These are phyloP conservation scores for Pararge aegeria DNA, from an alignment of 1,140 invertebrate genomes.

Conservation along the genomic window DNA sequence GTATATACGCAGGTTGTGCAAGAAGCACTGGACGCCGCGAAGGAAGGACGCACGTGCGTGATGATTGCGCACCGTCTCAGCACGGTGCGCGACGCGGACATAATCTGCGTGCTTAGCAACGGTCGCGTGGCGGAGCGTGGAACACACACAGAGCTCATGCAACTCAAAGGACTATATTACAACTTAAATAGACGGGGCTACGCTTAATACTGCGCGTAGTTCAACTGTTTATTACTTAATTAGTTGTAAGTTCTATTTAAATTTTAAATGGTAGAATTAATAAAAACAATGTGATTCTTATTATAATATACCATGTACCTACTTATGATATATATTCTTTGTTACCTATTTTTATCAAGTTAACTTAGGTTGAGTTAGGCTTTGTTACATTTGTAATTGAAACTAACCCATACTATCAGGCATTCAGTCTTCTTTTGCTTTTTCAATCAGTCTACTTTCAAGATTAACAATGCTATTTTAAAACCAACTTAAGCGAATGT, in stretches of 20 bases:
- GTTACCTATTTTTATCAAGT: too few relatives aligned
- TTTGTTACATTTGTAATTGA: too few relatives aligned
- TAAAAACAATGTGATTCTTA: background rate
- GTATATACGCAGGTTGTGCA: slow-evolving; percentile 81
- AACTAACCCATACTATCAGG: too few relatives aligned
- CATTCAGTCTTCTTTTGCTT: too few relatives aligned
- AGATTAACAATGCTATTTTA: too few relatives aligned
- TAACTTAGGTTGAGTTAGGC: too few relatives aligned
- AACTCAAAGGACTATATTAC: slow-evolving; percentile 89
- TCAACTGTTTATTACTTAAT: background rate
- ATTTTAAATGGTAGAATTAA: background rate
- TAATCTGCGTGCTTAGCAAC: slow-evolving; percentile 89
- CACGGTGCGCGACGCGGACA: slow-evolving; percentile 87
- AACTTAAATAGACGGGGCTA: slow-evolving; percentile 55
- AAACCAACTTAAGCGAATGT: too few relatives aligned
- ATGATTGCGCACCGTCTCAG: slow-evolving; percentile 87
- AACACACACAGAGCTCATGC: slow-evolving; percentile 88
- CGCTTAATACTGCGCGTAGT: slow-evolving; percentile 7
- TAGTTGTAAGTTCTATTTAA: background rate
- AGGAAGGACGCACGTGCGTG: slow-evolving; percentile 84
- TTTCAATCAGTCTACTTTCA: too few relatives aligned
- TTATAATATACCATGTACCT: too few relatives aligned
- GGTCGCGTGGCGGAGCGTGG: slow-evolving; percentile 89
- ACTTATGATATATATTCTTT: too few relatives aligned
- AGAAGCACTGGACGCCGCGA: slow-evolving; percentile 82